Evolutionary conservation across 2,113 vertebrate genomes (phyloP).

Genomic region (Pedetes capensis): DNA sequence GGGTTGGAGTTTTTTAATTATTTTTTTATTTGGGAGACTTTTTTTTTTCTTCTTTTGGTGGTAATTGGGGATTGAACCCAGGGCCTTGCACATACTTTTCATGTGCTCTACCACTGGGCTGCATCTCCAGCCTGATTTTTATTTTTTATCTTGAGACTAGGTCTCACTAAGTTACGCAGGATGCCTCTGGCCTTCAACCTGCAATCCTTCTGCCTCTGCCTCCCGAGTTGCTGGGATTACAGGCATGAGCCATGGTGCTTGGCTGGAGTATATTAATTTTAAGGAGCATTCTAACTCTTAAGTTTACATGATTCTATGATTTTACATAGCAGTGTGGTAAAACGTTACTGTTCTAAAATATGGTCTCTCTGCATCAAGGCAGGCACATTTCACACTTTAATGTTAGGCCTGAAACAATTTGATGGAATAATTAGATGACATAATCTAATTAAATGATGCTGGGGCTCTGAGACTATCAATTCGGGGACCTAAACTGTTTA

Average conservation of each 20-base stretch:
- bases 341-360: constrained; percentile 26
- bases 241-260: too few relatives aligned
- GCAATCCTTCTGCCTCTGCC: too few relatives aligned
- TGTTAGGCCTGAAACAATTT: constrained; percentile 20
- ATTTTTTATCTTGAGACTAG: too few relatives aligned
- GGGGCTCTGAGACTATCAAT: not conserved
- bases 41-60: too few relatives aligned
- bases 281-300: not conserved
- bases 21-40: too few relatives aligned
- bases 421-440: not conserved
- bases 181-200: too few relatives aligned
- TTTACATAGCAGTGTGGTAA: not conserved
- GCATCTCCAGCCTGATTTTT: too few relatives aligned
- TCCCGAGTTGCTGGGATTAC: too few relatives aligned
- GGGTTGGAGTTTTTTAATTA: constrained; percentile 25
- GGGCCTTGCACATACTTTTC: too few relatives aligned
- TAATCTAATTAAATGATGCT: constrained; percentile 13
- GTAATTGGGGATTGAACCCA: too few relatives aligned
- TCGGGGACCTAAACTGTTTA: not conserved
- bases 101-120: too few relatives aligned
- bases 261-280: constrained; percentile 26
- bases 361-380: not conserved
- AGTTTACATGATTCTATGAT: constrained; percentile 25
- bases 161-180: too few relatives aligned
- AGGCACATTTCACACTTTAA: constrained; percentile 7